phyloP scores from a whole-genome alignment of 1,140 invertebrate genomes.

The Mamestra configurata region DNA sequence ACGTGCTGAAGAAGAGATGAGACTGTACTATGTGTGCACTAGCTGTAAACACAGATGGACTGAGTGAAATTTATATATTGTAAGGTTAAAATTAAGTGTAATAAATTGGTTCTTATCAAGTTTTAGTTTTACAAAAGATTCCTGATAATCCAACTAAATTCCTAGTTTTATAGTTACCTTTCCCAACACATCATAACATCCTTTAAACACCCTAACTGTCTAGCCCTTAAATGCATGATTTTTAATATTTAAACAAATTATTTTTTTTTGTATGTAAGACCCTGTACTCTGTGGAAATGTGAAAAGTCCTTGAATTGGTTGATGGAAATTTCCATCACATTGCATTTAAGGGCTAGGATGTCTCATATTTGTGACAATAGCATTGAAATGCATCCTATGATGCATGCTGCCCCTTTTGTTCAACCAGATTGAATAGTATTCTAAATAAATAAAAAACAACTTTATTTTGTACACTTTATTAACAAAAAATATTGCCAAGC shows the following conservation, averaged over 20 bases:
- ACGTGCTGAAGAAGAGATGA: constrained; percentile 99
- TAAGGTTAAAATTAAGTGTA: constrained; percentile 54
- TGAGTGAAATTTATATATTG: constrained; percentile 90
- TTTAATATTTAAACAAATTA: too few species aligned
- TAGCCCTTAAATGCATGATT: too few species aligned
- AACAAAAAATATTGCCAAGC: constrained; percentile 84
- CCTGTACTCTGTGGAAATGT: too few species aligned
- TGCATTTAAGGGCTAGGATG: too few species aligned
- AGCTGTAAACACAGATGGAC: constrained; percentile 99
- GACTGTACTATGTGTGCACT: constrained; percentile 99
- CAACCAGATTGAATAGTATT: background rate
- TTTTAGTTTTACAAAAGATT: constrained; percentile 31
- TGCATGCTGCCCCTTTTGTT: too few species aligned
- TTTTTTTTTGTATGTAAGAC: too few species aligned
- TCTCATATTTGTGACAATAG: too few species aligned
- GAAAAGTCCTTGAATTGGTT: too few species aligned
- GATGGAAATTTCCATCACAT: too few species aligned
- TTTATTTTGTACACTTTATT: constrained; percentile 58
- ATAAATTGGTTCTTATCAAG: constrained; percentile 52
- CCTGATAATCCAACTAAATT: background rate
- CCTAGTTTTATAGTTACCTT: background rate
- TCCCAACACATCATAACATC: too few species aligned
- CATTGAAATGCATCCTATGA: too few species aligned
- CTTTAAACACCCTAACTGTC: too few species aligned
- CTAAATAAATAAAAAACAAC: constrained; percentile 26